phyloP scores from a whole-genome alignment of 2,888 invertebrate genomes.

The Isotomurus palustris region DNA sequence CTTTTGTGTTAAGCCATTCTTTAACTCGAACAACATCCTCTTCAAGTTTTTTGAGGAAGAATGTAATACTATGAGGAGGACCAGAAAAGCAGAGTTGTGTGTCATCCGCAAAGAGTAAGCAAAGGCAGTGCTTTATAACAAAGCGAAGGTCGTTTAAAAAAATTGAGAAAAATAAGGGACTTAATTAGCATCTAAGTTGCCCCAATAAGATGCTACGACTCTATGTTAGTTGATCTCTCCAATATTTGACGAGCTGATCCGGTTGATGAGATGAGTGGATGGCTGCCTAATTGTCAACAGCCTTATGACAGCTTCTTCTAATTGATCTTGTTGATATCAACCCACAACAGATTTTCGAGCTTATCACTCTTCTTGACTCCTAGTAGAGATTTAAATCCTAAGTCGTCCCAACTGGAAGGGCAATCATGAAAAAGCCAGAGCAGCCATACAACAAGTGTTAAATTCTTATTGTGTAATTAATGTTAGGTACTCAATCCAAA shows the following conservation, averaged over 20 bases:
- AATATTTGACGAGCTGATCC: neutral
- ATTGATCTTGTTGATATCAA: too few species aligned
- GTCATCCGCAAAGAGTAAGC: neutral
- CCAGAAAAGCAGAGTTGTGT: slow-evolving; percentile 1
- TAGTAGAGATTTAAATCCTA: too few species aligned
- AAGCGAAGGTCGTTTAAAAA: neutral
- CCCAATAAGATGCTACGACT: neutral
- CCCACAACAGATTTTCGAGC: too few species aligned
- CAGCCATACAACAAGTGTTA: too few species aligned
- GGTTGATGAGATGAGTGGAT: neutral
- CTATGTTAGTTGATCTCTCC: neutral
- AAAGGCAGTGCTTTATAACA: neutral
- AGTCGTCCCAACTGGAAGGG: too few species aligned
- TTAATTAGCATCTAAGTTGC: too few species aligned
- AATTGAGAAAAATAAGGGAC: neutral
- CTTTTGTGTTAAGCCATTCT: neutral
- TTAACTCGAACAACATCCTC: neutral
- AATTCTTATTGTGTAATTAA: too few species aligned
- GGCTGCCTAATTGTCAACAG: too few species aligned
- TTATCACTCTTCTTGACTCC: too few species aligned
- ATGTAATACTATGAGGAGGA: neutral
- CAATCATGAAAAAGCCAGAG: too few species aligned
- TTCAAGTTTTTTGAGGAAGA: neutral
- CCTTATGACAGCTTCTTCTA: too few species aligned
- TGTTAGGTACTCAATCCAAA: too few species aligned